These are phyloP conservation scores for Sebastes kiyomatsui DNA, from an alignment of 2,797 vertebrate genomes.

Conservation along the genomic window DNA sequence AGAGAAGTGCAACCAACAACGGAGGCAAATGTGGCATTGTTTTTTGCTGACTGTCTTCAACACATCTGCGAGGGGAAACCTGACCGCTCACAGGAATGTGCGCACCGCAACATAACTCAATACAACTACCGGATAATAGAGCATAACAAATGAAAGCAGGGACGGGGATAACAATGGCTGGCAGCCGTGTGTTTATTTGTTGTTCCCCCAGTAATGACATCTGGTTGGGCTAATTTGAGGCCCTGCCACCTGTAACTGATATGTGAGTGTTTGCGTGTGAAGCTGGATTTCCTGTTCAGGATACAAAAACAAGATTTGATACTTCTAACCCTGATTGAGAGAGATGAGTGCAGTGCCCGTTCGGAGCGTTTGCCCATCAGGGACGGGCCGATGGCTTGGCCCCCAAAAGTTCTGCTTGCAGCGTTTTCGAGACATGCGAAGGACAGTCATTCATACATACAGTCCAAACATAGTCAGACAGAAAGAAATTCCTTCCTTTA, in stretches of 20 bases:
- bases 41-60: background rate
- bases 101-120: background rate
- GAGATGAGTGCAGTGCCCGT: no score
- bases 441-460: no score
- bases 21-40: background rate
- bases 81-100: background rate
- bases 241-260: background rate
- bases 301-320: background rate
- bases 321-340: background rate
- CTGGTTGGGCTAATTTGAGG: background rate
- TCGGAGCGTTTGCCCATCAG: no score
- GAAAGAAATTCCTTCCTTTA: no score
- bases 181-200: conserved; percentile 9
- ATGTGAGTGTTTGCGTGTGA: background rate
- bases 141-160: background rate
- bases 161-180: background rate
- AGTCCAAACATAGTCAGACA: no score
- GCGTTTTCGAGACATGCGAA: no score
- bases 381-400: no score
- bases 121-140: background rate
- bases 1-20: background rate
- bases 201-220: background rate
- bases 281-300: background rate
- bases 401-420: no score
- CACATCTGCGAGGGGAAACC: background rate